Base-by-base conservation (phyloP, 2,113 vertebrate genomes). In the Pituophis catenifer region DNA sequence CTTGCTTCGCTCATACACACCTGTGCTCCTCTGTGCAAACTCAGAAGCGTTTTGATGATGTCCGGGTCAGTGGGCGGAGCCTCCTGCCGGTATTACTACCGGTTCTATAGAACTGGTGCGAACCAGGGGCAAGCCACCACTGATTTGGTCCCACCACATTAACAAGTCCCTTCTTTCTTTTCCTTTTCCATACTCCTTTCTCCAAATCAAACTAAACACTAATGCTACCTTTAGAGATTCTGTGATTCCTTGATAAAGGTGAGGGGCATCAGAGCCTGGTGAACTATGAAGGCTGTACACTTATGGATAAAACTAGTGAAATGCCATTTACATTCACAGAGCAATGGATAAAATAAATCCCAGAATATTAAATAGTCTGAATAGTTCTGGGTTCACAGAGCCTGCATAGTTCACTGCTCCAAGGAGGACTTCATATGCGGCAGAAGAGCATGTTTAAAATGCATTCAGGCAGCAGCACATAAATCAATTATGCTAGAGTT, bases 351-450 rank as follows among this genome's bases (percentile, higher is more conserved):
- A 86, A 91, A 55, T 52, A 48, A 89, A 86, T 50, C 7, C 86
- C 23, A 90, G 93, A 92, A 55, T 89, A 92, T 87, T 90, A 90
- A 94, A 23, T 26, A 86, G 55, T n/a, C 70, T 24, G n/a, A 86
- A 88, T 26, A 29, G 44, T 75, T 89, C 12, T 92, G 48, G 52
- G 93, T 89, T 91, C 24, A 89, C 33, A 65, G 75, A 50, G 57
- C 52, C 52, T 65, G 29, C 38, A 89, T 70, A 55, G 87, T 62
- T 92, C 70, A 94, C 52, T 90, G 88, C 33, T 75, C 88, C 33
- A 57, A 58, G 70, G 58, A 62, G 58, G 57, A 70, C 75, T 92
- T 86, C 52, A 90, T 38, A 53, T 70, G 38, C 26, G 21, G 12
- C 85, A 92, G 57, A 8, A 89, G 19, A 75, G 50, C 50, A 55